Conservation (phyloP, 35 echinoderm and acorn worm genomes). For the Hemicentrotus pulcherrimus region DNA sequence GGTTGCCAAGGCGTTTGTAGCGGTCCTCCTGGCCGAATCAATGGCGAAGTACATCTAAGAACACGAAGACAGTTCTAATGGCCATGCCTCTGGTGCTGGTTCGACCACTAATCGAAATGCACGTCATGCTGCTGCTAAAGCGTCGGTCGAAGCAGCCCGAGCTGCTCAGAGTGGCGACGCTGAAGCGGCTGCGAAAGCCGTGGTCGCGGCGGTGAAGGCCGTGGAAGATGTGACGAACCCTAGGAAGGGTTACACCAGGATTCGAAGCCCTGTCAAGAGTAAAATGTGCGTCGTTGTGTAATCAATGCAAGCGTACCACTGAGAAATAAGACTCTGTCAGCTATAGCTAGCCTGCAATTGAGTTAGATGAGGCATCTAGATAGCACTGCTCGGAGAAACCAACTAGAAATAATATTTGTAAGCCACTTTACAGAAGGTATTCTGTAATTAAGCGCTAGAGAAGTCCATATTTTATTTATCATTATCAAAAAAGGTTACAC, state of each 20-base stretch:
- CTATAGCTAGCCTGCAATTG: not conserved
- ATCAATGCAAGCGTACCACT: not conserved
- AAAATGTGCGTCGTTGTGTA: constrained; percentile 72
- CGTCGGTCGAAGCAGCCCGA: constrained; percentile 69
- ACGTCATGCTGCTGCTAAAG: constrained; percentile 62
- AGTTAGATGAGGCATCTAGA: too few species aligned
- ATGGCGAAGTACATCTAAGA: constrained; percentile 68
- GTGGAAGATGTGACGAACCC: constrained; percentile 48
- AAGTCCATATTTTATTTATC: too few species aligned
- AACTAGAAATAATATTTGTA: too few species aligned
- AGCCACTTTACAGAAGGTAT: too few species aligned
- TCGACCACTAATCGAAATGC: constrained; percentile 6
- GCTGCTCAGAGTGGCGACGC: constrained; percentile 80
- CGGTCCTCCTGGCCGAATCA: constrained; percentile 66
- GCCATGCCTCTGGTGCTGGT: not conserved
- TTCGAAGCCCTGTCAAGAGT: constrained; percentile 67
- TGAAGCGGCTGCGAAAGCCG: constrained; percentile 68
- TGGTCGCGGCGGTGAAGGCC: constrained; percentile 69
- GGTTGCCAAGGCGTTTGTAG: constrained; percentile 78
- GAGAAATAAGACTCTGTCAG: not conserved
- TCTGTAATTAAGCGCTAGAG: too few species aligned
- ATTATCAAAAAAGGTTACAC: too few species aligned
- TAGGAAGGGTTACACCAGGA: not conserved
- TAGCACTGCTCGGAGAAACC: too few species aligned
- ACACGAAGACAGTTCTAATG: constrained; percentile 9